phyloP scores from a whole-genome alignment of 2,113 vertebrate species.

The Plestiodon gilberti region DNA sequence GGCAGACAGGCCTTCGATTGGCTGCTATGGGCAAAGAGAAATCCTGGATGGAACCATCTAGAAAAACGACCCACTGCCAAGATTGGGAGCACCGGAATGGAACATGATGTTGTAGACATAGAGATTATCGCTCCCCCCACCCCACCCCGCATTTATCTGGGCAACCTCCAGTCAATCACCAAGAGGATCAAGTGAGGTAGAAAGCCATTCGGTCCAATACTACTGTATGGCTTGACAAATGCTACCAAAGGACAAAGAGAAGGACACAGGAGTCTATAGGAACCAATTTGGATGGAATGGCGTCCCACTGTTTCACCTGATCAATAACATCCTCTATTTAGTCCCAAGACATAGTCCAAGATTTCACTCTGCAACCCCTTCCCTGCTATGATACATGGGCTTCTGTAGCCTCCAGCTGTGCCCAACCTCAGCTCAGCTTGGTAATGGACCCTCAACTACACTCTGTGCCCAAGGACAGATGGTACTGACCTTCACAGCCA shows the following conservation, averaged over 20 bases:
- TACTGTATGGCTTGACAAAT: not conserved
- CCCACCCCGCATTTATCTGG: not conserved
- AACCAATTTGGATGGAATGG: not conserved
- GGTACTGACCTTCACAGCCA: constrained; percentile 89
- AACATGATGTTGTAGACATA: not conserved
- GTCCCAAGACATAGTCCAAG: not conserved
- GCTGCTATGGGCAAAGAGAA: not conserved
- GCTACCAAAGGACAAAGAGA: not conserved
- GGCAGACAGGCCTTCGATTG: not conserved
- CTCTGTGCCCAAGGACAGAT: not conserved
- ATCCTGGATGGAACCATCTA: not conserved
- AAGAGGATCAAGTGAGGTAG: not conserved
- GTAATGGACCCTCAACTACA: not conserved
- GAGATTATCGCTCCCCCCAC: not conserved
- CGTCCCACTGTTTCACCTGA: not conserved
- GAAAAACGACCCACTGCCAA: not conserved
- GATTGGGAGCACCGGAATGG: not conserved
- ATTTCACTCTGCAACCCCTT: not conserved
- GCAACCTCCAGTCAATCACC: not conserved
- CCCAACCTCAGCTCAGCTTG: not conserved
- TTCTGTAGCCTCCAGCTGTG: not conserved
- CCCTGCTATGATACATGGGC: not conserved
- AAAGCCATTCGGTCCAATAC: not conserved
- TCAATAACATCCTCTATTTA: not conserved
- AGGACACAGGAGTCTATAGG: not conserved